Conservation (phyloP, 2,797 vertebrate species). For the Acipenser transmontanus region DNA sequence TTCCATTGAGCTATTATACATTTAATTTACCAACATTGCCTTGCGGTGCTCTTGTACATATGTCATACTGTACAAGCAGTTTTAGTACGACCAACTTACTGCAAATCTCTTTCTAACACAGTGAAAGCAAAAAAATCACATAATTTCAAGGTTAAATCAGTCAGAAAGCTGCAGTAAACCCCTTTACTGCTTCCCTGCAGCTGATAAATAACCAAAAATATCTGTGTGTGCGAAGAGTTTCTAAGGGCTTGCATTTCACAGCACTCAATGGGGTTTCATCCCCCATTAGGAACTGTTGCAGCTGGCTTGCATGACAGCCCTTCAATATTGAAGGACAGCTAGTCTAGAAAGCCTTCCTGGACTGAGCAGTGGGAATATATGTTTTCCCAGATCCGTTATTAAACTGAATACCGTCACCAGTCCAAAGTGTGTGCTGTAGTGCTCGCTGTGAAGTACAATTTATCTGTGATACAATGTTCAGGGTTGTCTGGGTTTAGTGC, state of each 20-base stretch:
- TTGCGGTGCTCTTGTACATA: too few species aligned
- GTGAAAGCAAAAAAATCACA: neutral
- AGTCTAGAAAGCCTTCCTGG: neutral
- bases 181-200: neutral
- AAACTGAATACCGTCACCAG: too few species aligned
- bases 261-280: neutral
- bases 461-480: too few species aligned
- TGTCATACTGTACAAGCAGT: too few species aligned
- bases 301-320: neutral
- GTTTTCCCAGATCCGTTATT: neutral
- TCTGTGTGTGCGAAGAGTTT: neutral
- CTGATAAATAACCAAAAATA: slow-evolving; percentile 8
- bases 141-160: neutral
- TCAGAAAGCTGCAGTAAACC: neutral
- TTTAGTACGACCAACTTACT: too few species aligned
- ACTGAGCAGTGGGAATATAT: neutral
- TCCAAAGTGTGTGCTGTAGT: too few species aligned
- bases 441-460: too few species aligned
- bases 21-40: too few species aligned
- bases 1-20: too few species aligned
- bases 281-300: slow-evolving; percentile 1
- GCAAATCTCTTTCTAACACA: too few species aligned
- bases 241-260: neutral
- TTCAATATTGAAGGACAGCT: neutral
- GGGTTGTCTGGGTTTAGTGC: too few species aligned